phyloP scores from a whole-genome alignment of 2,797 vertebrate genomes.

The Etheostoma nigrum region DNA sequence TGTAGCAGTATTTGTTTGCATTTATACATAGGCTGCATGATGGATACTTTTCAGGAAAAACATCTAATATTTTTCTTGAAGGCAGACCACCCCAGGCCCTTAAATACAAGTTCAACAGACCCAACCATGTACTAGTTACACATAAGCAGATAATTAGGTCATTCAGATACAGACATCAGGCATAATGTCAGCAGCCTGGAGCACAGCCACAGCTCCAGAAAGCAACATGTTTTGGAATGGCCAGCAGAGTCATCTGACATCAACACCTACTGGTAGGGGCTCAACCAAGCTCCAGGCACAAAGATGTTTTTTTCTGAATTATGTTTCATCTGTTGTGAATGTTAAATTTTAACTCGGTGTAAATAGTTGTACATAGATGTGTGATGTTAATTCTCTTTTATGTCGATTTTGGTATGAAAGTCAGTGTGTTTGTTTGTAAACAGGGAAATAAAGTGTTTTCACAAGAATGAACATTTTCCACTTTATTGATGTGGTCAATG shows the following conservation, averaged over 20 bases:
- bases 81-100: neutral
- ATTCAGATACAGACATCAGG: constrained; percentile 9
- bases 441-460: constrained; percentile 66
- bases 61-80: neutral
- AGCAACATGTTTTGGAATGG: neutral
- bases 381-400: constrained; percentile 23
- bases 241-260: neutral
- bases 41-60: constrained; percentile 16
- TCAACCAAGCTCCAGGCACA: constrained; percentile 14
- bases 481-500: neutral
- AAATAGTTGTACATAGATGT: constrained; percentile 64
- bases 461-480: neutral
- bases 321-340: constrained; percentile 23
- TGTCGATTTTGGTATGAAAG: constrained; percentile 15
- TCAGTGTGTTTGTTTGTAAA: constrained; percentile 46
- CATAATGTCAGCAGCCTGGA: neutral
- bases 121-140: neutral
- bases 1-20: constrained; percentile 17
- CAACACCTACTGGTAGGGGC: neutral
- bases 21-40: constrained; percentile 12
- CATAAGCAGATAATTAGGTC: neutral
- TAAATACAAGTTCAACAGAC: neutral
- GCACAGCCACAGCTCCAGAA: constrained; percentile 13
- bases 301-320: neutral
- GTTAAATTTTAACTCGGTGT: constrained; percentile 47